Base-by-base conservation (phyloP, 2,888 invertebrate species). In the Drosophila hawaiiensis region DNA sequence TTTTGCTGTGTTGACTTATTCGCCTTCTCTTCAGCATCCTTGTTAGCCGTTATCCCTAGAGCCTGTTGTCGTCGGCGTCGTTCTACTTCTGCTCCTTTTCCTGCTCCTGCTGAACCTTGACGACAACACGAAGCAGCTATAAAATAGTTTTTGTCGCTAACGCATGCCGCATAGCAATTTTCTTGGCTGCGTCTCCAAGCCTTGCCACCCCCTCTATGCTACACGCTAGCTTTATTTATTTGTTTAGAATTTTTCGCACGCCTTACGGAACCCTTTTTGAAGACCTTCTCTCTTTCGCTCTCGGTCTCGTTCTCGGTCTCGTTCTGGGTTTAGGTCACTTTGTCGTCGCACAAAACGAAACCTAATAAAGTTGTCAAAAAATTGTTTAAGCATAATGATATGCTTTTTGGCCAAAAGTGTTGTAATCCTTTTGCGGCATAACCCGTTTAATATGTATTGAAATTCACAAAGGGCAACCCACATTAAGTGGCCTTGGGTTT, bases 1-100 rank as follows among this genome's bases (percentile, higher is more conserved):
- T 91, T 92, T 84, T 86, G 91, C 84, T 79, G 86, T 89, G 91
- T 91, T 89, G 89, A 89, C 91, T 90, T 91, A 86, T 88, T 91
- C 76, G 82, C 72, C 70, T 14, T n/a, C 39, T 43, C 22, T 43
- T 56, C 78, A 59, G 81, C 73, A 82, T 79, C 83, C 87, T 84
- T 82, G 87, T 86, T 86, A 77, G 69, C 76, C 78, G 39, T 67
- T 66, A 68, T 73, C 68, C 76, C 81, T 25, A 63, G 68, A 56
- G 67, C 66, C 68, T 64, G 64, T 66, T 76, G 73, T 68, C 58
- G 4, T 41, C 39, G 35, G 14, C 49, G 49, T 16, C 28, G 9
- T 50, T n/a, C 29, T n/a, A 25, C 47, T 47, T 55, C 12, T 35
- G 35, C 41, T 55, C 4, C 37, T 5, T 16, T 28, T 50, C n/a